Percentiles rank a stretch among this genome's conserved stretches.
Conservation (phyloP, 2,113 vertebrate genomes). For the Oncorhynchus masou region DNA sequence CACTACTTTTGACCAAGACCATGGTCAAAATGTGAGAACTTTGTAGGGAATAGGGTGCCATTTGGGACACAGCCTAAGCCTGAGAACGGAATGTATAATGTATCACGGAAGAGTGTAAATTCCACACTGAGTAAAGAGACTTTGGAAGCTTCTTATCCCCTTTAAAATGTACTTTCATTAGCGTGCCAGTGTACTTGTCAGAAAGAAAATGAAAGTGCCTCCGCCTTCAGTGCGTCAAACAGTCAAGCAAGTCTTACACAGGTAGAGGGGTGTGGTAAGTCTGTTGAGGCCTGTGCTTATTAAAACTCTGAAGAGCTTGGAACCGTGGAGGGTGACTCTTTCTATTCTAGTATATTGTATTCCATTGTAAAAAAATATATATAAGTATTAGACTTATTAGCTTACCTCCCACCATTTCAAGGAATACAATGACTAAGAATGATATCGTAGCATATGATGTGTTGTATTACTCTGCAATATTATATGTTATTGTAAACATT, state of each 20-base stretch:
- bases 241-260: constrained; percentile 16
- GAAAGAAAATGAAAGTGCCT: background rate
- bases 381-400: background rate
- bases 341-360: too few relatives aligned
- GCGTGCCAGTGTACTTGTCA: constrained; percentile 10
- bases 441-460: too few relatives aligned
- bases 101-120: constrained; percentile 26
- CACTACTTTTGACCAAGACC: too few relatives aligned
- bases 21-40: too few relatives aligned
- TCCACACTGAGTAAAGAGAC: constrained; percentile 54
- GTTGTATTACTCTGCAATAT: too few relatives aligned
- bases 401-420: too few relatives aligned
- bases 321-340: background rate
- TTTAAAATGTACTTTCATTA: constrained; percentile 48
- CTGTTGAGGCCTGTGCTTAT: constrained; percentile 15
- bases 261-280: constrained; percentile 26
- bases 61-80: too few relatives aligned
- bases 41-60: too few relatives aligned
- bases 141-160: constrained; percentile 41
- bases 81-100: constrained; percentile 52
- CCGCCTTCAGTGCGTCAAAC: constrained; percentile 22
- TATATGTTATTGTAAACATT: too few relatives aligned
- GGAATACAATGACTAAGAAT: too few relatives aligned
- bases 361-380: too few relatives aligned
- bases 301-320: constrained; percentile 2